Evolutionary conservation across 2,888 invertebrate genomes (phyloP), one percentile per base, ranked within the genome.

Genomic region (Plusia festucae): DNA sequence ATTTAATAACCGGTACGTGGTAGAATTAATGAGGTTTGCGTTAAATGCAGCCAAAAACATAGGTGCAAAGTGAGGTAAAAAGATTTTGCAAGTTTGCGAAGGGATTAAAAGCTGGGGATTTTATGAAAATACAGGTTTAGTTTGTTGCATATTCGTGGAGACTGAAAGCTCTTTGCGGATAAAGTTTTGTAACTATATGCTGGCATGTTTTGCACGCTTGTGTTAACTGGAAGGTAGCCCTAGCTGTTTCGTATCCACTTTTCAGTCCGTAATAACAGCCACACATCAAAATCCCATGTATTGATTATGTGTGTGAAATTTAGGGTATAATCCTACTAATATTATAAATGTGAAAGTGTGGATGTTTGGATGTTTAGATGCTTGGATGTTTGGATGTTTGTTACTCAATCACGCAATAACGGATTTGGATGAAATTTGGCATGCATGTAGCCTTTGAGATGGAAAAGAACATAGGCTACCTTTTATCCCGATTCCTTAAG

Each of bases 1-100:
- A 70, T 16, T 55, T n/a, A 49, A 53, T 70, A 32, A 73, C n/a
- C 46, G 46, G 46, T 18, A 18, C 46, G 46, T 18, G 18, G 18
- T 46, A 49, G 20, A 49, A 49, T 20, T 49, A 49, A 49, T 49
- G 18, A 49, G 18, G 16, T 20, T 49, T 49, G 46, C 20, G 46
- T 18, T 18, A 11, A 49, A 49, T 9, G 18, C 18, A 20, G 7
- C 18, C 18, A 18, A 8, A 8, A 49, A 49, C 11, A 20, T 0
- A 16, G n/a, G 16, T 20, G 18, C 20, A 20, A 49, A 20, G 16
- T 4, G 20, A 9, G 8, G 16, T 49, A 20, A 49, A 49, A 49
- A 49, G 11, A 49, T 18, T 49, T 49, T 49, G 11, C 20, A 18
- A 20, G n/a, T n/a, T 40, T 40, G 40, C n/a, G 40, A n/a, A 6